phyloP scores from a whole-genome alignment of 1,140 invertebrate species.

The Drosophila willistoni region DNA sequence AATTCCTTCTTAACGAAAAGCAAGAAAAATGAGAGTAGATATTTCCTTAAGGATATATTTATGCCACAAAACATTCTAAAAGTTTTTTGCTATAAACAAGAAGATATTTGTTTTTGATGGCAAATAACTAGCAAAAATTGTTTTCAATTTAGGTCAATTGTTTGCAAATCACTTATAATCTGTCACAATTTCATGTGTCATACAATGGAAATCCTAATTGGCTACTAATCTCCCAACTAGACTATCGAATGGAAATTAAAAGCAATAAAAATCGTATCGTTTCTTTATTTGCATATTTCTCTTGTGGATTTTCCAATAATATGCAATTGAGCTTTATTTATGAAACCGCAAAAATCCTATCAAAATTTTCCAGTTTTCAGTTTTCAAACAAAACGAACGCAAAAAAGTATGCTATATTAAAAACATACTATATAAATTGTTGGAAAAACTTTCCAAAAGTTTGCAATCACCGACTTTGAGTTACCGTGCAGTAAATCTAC shows the following conservation, averaged over 20 bases:
- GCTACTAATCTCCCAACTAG: too few species aligned
- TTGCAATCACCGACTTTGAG: background rate
- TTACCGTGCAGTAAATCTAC: too few species aligned
- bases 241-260: too few species aligned
- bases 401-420: conserved; percentile 4
- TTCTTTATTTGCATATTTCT: too few species aligned
- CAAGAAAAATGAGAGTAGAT: background rate
- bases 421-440: background rate
- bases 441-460: background rate
- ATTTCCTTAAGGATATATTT: background rate
- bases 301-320: background rate
- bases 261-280: too few species aligned
- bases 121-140: background rate
- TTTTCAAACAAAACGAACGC: background rate
- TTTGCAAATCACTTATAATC: too few species aligned
- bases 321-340: background rate
- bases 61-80: background rate
- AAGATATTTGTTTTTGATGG: background rate
- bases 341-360: background rate
- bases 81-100: background rate
- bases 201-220: too few species aligned
- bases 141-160: too few species aligned
- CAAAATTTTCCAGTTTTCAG: background rate
- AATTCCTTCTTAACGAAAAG: background rate
- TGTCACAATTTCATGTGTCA: too few species aligned